Percentiles rank a stretch among this genome's conserved stretches.
Evolutionary conservation across 2,113 vertebrate species (phyloP).

Genomic region (Helogale parvula): DNA sequence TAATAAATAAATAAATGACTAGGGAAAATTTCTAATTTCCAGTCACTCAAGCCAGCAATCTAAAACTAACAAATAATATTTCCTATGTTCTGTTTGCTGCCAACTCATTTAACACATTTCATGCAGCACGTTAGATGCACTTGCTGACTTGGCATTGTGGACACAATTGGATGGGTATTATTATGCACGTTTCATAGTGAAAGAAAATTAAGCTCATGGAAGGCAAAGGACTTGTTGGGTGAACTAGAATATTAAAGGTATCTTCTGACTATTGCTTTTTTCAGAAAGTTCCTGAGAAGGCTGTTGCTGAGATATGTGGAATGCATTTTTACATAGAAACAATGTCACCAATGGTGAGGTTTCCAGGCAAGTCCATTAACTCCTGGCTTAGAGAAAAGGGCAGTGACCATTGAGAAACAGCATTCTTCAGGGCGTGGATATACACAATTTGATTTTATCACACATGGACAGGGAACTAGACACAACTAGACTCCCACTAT

Average conservation of each 20-base stretch:
- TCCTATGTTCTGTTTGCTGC: background rate
- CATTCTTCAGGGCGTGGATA: background rate
- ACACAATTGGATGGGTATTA: background rate
- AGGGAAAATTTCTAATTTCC: background rate
- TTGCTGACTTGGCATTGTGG: background rate
- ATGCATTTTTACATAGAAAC: background rate
- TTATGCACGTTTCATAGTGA: background rate
- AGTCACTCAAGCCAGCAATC: background rate
- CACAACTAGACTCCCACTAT: background rate
- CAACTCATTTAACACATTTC: background rate
- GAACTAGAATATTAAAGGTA: background rate
- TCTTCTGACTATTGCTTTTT: background rate
- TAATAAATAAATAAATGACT: background rate
- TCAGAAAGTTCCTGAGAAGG: background rate
- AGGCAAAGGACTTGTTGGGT: background rate
- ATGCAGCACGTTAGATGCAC: background rate
- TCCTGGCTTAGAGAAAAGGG: background rate
- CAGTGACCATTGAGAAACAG: background rate
- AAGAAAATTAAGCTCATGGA: background rate
- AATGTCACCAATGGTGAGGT: background rate
- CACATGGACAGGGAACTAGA: background rate
- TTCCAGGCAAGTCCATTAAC: background rate
- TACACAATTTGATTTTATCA: background rate
- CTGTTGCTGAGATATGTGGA: background rate
- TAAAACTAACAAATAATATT: background rate